phyloP scores from a whole-genome alignment of 2,888 invertebrate genomes.

The Lasioglossum leucozonium region DNA sequence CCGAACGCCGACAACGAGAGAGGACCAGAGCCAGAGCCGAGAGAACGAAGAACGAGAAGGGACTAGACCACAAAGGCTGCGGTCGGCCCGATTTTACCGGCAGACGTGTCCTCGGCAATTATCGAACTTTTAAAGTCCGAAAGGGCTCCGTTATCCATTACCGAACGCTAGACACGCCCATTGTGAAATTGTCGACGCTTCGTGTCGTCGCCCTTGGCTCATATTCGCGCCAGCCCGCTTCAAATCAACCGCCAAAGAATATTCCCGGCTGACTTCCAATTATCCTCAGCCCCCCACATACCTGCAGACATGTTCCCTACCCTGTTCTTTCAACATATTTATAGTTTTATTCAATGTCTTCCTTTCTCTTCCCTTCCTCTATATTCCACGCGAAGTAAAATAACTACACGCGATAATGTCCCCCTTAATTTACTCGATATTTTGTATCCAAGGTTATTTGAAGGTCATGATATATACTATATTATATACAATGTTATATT shows the following conservation, averaged over 20 bases:
- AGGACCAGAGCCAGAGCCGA: constrained; percentile 39
- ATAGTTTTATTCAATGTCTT: too few relatives aligned
- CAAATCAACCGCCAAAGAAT: constrained; percentile 33
- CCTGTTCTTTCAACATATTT: too few relatives aligned
- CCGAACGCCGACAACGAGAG: constrained; percentile 59
- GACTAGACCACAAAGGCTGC: constrained; percentile 82
- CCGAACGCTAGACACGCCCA: constrained; percentile 68
- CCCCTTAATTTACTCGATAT: too few relatives aligned
- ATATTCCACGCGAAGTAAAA: too few relatives aligned
- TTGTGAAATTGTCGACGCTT: constrained; percentile 64
- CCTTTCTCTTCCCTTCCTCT: too few relatives aligned
- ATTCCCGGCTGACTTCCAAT: constrained; percentile 14
- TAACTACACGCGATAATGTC: too few relatives aligned
- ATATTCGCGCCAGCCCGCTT: constrained; percentile 20
- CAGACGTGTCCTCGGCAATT: constrained; percentile 84
- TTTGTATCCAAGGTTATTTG: too few relatives aligned
- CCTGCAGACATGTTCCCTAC: too few relatives aligned
- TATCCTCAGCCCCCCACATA: not conserved
- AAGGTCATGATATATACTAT: too few relatives aligned
- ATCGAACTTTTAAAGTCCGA: constrained; percentile 83
- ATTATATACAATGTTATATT: too few relatives aligned
- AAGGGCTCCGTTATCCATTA: constrained; percentile 73
- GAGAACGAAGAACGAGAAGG: constrained; percentile 62
- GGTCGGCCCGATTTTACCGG: constrained; percentile 83
- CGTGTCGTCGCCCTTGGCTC: constrained; percentile 61